These are phyloP conservation scores for Rutilus rutilus DNA, from an alignment of 2,113 vertebrate species.

Conservation along the genomic window DNA sequence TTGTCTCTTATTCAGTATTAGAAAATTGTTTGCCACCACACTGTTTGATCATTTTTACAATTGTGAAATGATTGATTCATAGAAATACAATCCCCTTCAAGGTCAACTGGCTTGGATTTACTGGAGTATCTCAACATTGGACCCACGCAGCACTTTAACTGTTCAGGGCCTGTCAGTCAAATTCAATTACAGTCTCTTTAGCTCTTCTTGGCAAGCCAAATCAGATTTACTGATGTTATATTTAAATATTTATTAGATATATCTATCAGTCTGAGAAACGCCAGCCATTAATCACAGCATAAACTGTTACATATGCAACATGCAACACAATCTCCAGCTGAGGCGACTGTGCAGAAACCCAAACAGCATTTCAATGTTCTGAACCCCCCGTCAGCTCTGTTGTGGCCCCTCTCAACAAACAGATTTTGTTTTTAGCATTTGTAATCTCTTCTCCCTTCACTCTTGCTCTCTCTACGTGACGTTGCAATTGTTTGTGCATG, in stretches of 20 bases:
- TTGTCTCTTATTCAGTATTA: too few species aligned
- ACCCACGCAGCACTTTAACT: neutral
- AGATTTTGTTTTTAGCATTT: neutral
- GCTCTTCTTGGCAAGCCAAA: constrained; percentile 7
- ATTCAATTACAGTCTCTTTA: constrained; percentile 18
- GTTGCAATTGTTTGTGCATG: constrained; percentile 23
- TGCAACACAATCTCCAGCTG: constrained; percentile 16
- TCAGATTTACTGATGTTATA: constrained; percentile 8
- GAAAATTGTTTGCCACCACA: too few species aligned
- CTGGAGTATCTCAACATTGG: neutral
- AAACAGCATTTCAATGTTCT: neutral
- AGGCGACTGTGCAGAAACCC: neutral
- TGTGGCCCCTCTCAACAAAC: neutral
- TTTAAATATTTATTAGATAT: constrained; percentile 30
- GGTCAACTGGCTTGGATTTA: constrained; percentile 1
- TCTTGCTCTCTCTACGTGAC: constrained; percentile 4
- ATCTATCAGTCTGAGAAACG: neutral
- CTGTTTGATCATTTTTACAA: neutral
- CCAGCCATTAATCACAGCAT: constrained; percentile 20
- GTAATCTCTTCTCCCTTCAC: neutral
- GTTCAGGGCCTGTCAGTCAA: neutral
- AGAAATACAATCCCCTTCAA: neutral
- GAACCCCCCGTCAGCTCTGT: neutral
- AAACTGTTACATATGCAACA: constrained; percentile 19
- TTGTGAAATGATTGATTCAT: neutral